Conservation (phyloP, 2,888 invertebrate species). For the Mythimna ferrago region DNA sequence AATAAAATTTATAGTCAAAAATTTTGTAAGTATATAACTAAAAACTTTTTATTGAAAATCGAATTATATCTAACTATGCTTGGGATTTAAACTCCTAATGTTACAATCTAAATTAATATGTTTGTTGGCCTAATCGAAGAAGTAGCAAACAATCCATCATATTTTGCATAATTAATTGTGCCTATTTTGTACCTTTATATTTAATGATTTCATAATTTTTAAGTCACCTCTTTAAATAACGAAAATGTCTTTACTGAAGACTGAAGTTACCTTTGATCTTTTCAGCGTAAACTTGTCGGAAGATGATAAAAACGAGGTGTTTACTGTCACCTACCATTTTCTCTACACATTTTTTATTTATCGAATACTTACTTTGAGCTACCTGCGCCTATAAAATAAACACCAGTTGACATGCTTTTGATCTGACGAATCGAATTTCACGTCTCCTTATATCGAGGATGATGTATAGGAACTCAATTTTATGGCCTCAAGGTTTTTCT, state of each 20-base stretch:
- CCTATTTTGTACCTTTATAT: too few relatives aligned
- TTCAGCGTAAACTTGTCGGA: neutral
- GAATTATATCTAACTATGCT: too few relatives aligned
- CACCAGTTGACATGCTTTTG: constrained; percentile 37
- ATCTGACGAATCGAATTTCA: constrained; percentile 46
- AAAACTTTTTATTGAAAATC: too few relatives aligned
- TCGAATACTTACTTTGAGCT: constrained; percentile 6
- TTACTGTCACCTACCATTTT: constrained; percentile 15
- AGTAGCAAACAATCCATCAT: neutral
- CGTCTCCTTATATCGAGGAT: constrained; percentile 20
- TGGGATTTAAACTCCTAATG: too few relatives aligned
- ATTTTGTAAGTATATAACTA: too few relatives aligned
- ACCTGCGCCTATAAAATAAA: constrained; percentile 50
- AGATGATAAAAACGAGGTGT: constrained; percentile 19
- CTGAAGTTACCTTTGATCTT: neutral
- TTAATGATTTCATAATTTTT: neutral
- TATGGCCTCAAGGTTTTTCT: constrained; percentile 38
- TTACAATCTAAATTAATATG: too few relatives aligned
- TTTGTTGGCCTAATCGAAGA: neutral
- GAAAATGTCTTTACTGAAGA: neutral
- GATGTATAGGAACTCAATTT: constrained; percentile 43
- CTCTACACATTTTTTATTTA: constrained; percentile 28
- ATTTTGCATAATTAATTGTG: neutral
- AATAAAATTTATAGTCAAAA: too few relatives aligned
- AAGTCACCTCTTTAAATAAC: neutral